Conservation (phyloP, 2,797 vertebrate genomes). For the Anas bernieri region DNA sequence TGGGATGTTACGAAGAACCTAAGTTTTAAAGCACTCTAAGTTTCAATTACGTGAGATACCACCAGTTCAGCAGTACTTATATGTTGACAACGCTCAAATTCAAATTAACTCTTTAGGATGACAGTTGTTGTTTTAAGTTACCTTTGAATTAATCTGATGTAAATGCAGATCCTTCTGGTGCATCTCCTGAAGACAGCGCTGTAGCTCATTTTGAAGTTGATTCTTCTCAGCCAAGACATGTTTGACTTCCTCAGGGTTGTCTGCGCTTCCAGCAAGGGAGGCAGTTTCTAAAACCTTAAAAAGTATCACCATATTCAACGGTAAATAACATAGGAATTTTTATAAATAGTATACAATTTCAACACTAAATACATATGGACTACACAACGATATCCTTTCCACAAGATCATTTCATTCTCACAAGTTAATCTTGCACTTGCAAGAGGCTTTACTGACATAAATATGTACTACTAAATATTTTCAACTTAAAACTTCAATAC, state of each 20-base stretch:
- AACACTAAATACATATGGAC: not conserved
- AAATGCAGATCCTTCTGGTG: slow-evolving; percentile 85
- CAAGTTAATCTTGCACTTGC: not conserved
- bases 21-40: not conserved
- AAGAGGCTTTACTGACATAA: not conserved
- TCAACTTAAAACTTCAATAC: not conserved
- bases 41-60: not conserved
- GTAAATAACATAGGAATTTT: not conserved
- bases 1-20: not conserved
- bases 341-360: not conserved
- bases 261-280: slow-evolving; percentile 61
- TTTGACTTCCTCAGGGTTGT: slow-evolving; percentile 56
- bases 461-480: not conserved
- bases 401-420: not conserved
- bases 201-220: slow-evolving; percentile 81
- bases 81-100: not conserved
- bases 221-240: slow-evolving; percentile 75
- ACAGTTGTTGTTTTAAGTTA: not conserved
- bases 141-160: slow-evolving; percentile 86
- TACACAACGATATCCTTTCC: not conserved
- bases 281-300: slow-evolving; percentile 70
- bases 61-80: not conserved
- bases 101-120: not conserved
- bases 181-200: slow-evolving; percentile 85
- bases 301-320: not conserved